Base-by-base conservation (phyloP, 2,888 invertebrate species). In the Acleris emargana region DNA sequence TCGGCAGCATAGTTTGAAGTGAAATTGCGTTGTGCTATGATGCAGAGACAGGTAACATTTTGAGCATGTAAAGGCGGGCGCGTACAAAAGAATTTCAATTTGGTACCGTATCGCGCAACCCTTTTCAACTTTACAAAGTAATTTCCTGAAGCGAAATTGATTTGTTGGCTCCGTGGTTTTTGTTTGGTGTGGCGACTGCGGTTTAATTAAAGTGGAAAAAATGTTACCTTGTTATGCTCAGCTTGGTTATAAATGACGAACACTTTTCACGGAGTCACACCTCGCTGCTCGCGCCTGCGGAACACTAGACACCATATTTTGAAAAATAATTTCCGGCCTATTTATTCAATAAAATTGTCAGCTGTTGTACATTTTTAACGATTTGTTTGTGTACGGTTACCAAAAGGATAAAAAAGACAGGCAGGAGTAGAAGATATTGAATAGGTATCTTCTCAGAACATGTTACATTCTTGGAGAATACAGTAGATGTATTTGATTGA, bases 31-130 rank as follows among this genome's bases (percentile, higher is more conserved):
- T 75, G 73, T 70, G 76, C 77, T 80, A 83, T 84, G 84, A 84
- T 78, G 83, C 81, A 78, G 79, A 79, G 78, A 82, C 86, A 87
- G 89, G 90, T 88, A 89, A 78, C 86, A 83, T 84, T 88, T 85
- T 78, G 87, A 84, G 82, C 87, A 86, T 87, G 86, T 86, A 86
- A 88, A 89, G 86, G 89, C 83, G 79, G 78, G 75, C 78, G 79
- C 71, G 77, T 76, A 89, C 88, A 89, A 91, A 90, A 91, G 90
- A 91, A 91, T 91, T 91, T 90, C 91, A 91, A 89, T 91, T 90
- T 89, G 87, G 84, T 86, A 78, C 81, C 81, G 87, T 88, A 88
- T 88, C 86, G 87, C 81, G 75, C 78, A 86, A 88, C 88, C 86
- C 88, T 86, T 88, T 87, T 87, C 86, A 88, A 87, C 82, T 88